Conservation (phyloP, 2,797 vertebrate genomes). For the Macropodus opercularis region DNA sequence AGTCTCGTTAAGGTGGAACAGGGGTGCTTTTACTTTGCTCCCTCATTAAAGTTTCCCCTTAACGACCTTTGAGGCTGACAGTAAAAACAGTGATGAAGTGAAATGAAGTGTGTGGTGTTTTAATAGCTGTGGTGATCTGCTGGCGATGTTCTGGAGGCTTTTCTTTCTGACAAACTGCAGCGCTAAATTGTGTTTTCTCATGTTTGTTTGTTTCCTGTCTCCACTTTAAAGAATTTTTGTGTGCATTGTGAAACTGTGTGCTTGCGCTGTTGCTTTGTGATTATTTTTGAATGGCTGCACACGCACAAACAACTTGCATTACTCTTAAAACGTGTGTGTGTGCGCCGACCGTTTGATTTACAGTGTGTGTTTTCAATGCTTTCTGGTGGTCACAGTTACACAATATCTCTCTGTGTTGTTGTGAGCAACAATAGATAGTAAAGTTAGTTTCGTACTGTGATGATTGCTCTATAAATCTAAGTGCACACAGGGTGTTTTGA, state of each 20-base stretch:
- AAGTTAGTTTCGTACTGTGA: slow-evolving; percentile 69
- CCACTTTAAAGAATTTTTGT: neutral
- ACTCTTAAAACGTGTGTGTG: too few relatives aligned
- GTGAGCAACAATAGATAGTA: slow-evolving; percentile 66
- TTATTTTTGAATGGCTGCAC: neutral
- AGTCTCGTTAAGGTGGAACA: slow-evolving; percentile 38
- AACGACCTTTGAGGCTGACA: slow-evolving; percentile 53
- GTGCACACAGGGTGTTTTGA: slow-evolving; percentile 35
- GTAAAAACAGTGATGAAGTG: slow-evolving; percentile 55
- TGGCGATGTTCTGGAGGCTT: slow-evolving; percentile 5
- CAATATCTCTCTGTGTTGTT: slow-evolving; percentile 57
- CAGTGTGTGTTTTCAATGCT: slow-evolving; percentile 22
- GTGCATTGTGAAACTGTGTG: neutral
- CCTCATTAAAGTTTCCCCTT: slow-evolving; percentile 59
- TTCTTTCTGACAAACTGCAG: neutral
- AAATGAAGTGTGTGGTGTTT: slow-evolving; percentile 49
- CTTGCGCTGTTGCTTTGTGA: neutral
- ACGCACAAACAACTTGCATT: too few relatives aligned
- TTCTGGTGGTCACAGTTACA: slow-evolving; percentile 68
- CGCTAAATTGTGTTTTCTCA: neutral
- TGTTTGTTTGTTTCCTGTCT: neutral
- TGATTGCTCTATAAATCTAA: slow-evolving; percentile 79
- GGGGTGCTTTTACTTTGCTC: slow-evolving; percentile 17
- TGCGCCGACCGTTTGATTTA: slow-evolving; percentile 24
- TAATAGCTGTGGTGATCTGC: slow-evolving; percentile 23